phyloP scores from a whole-genome alignment of 2,797 vertebrate species.

The Phylloscopus collybita region DNA sequence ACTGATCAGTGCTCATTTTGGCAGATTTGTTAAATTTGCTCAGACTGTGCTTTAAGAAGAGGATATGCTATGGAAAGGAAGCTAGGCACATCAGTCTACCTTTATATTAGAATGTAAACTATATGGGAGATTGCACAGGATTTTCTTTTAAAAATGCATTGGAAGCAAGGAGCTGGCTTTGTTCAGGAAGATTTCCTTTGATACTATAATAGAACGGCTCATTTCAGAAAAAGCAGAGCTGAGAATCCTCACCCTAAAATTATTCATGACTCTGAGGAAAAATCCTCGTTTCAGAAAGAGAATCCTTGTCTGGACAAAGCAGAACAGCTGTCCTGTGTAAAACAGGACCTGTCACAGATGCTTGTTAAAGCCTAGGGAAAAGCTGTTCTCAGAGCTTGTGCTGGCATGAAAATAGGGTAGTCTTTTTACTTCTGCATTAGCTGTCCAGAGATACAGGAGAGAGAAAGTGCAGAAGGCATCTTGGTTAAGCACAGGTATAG shows the following conservation, averaged over 20 bases:
- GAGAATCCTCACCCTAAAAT: background rate
- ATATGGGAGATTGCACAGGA: background rate
- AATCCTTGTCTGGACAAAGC: background rate
- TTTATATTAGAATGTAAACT: background rate
- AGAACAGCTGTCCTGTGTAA: background rate
- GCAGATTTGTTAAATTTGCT: background rate
- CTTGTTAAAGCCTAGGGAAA: background rate
- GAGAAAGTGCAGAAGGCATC: background rate
- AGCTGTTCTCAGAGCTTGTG: background rate
- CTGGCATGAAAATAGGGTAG: background rate
- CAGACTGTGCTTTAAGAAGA: background rate
- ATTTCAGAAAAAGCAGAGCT: background rate
- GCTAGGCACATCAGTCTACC: background rate
- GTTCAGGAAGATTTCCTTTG: background rate
- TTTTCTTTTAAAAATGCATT: background rate
- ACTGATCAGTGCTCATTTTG: background rate
- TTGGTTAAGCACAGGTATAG: background rate
- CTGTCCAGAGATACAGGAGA: background rate
- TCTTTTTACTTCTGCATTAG: background rate
- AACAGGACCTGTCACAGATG: background rate
- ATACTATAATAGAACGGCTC: background rate
- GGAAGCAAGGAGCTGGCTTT: background rate
- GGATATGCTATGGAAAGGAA: background rate
- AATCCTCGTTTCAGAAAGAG: background rate
- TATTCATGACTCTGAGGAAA: background rate